These are phyloP conservation scores for Nasonia giraulti DNA, from an alignment of 1,140 invertebrate species.

Conservation along the genomic window DNA sequence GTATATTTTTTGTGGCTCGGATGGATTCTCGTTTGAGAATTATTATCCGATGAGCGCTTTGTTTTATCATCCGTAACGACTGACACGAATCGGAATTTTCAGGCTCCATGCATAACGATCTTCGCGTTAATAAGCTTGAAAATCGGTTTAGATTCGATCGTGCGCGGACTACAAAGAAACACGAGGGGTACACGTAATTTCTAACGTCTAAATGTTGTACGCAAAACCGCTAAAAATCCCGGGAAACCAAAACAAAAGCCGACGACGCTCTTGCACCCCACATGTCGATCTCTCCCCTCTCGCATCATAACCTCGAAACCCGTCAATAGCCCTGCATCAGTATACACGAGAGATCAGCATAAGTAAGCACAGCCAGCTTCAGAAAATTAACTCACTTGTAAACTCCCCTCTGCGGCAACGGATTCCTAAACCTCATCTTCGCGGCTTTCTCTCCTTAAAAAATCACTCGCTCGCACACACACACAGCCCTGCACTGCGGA, in stretches of 20 bases:
- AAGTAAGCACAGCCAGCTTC: not conserved
- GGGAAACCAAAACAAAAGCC: not conserved
- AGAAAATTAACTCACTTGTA: slow-evolving; percentile 67
- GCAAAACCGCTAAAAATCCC: not conserved
- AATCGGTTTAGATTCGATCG: not conserved
- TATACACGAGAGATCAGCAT: not conserved
- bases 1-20: not conserved
- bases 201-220: too few relatives aligned
- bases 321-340: slow-evolving; percentile 24
- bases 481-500: too few relatives aligned
- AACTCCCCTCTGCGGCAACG: slow-evolving; percentile 65
- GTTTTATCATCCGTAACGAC: too few relatives aligned
- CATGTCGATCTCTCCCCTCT: not conserved
- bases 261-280: not conserved
- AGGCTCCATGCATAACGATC: not conserved
- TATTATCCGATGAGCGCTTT: not conserved
- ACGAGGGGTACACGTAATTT: too few relatives aligned
- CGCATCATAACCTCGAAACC: slow-evolving; percentile 57
- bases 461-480: too few relatives aligned
- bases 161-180: too few relatives aligned
- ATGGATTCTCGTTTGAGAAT: not conserved
- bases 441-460: not conserved
- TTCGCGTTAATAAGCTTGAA: not conserved
- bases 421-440: slow-evolving; percentile 59
- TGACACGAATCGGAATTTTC: not conserved